These are phyloP conservation scores for Melanaphis sacchari DNA, from an alignment of 1,140 invertebrate species.

Conservation along the genomic window DNA sequence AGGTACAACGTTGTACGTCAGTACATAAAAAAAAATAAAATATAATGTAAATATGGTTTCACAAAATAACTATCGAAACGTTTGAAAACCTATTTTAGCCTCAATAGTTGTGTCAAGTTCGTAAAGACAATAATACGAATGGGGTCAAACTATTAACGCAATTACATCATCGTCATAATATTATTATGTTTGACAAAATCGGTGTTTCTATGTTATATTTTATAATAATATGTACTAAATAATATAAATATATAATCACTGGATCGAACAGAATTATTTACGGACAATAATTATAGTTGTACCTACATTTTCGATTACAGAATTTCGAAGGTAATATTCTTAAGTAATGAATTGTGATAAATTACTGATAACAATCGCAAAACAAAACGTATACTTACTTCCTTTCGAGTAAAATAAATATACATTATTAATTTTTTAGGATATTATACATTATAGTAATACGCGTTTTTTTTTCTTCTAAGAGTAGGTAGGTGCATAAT, in stretches of 20 bases:
- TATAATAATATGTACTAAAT: background rate
- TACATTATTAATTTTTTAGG: background rate
- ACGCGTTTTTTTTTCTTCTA: too few relatives aligned
- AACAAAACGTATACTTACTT: background rate
- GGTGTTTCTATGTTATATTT: background rate
- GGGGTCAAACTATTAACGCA: background rate
- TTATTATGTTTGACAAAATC: background rate
- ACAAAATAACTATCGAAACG: background rate
- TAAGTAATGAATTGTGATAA: background rate
- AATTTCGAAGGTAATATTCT: background rate
- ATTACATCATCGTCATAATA: background rate
- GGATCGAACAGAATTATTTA: slow-evolving; percentile 19
- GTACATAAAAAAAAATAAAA: background rate
- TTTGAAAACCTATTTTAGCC: background rate
- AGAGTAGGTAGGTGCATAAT: background rate
- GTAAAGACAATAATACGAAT: background rate
- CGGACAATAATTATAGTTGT: background rate
- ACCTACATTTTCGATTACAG: background rate
- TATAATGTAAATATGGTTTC: background rate
- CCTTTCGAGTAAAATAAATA: background rate
- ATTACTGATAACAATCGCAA: background rate
- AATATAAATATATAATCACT: background rate
- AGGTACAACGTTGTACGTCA: background rate
- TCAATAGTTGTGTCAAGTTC: background rate
- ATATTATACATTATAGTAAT: background rate